Evolutionary conservation across 2,888 invertebrate genomes (phyloP), one percentile per base, ranked within the genome.

Genomic region (Eueremaeus valkanovi): DNA sequence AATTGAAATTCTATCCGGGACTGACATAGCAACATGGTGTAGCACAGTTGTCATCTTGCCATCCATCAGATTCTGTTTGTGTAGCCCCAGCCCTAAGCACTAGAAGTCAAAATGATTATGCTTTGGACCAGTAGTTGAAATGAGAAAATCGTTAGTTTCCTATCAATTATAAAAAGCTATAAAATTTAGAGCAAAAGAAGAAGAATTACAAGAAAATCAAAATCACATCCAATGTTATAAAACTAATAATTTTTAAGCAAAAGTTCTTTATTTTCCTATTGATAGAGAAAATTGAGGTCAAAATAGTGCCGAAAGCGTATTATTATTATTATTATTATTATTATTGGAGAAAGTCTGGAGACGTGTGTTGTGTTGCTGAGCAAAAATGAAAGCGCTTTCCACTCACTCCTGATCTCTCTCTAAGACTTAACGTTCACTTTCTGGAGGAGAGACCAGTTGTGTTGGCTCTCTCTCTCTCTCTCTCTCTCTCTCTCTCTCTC

Each of bases 281-380:
- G 70, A 70, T 70, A 42, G 24, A 2, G 21, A 33, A 66, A 70
- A 63, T 70, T 70, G 70, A 70, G 70, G 70, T 45, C 70, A 70
- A 70, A 70, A 70, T 42, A 70, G 24, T 45, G 70, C 70, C 70
- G 70, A 70, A 70, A 45, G 70, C 70, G 8, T 27, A 27, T 70
- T 40, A 31, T n/a, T 29, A 18, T 66, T 18, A 11, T 66, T 66
- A 24, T 27, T 42, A 31, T n/a, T 29, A 18, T 66, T 18, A 11
- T 66, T 66, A 24, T 27, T 42, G 45, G 42, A 42, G 70, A 70
- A 70, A 70, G 70, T 70, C 45, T 70, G 70, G 24, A 70, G 70
- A 70, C 70, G 70, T 70, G 63, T 66, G 63, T 58, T 58, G 58
- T 29, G 63, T 66, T 66, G 29, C 33, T 36, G 29, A 21, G 63